Evolutionary conservation across 2,113 vertebrate species (phyloP), one percentile per base, ranked within the genome.

Genomic region (Montifringilla adamsi): DNA sequence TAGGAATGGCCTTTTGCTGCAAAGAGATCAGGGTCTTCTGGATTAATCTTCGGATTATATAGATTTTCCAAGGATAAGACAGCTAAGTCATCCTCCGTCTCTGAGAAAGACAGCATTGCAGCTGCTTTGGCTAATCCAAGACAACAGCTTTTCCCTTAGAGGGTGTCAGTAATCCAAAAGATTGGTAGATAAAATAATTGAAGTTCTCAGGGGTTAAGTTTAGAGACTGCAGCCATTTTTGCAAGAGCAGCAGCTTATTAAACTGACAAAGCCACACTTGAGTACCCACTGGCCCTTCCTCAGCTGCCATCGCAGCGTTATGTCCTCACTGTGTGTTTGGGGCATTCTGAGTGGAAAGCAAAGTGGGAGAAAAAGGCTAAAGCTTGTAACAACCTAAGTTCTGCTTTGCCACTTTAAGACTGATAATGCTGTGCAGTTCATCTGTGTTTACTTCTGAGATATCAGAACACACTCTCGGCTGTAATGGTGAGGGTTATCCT

Each of bases 141-240:
- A 95, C 95, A 97, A 95, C 95, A 96, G 93, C 82, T 97, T 97
- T 95, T 96, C 93, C 95, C 92, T 97, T 91, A 78, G 94, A 97
- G 89, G 95, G 94, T 95, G 95, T 96, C 95, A 96, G 94, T 97
- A 97, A 97, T 96, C 95, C 92, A 68, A 28, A 96, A 96, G 96
- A 95, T 96, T 96, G 96, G 95, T 97, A 87, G 96, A 96, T 96
- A 96, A 97, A 97, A 95, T 97, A 97, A 97, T 97, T 97, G 96
- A 93, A 97, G 92, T 95, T 97, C 95, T 97, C 93, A 90, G 93
- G 95, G 95, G 95, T 97, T 96, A 95, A 92, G 63, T 94, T 94
- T 94, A 95, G 91, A 90, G 91, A 75, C 87, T 95, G 90, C 76
- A 96, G 92, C 94, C 94, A 94, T 93, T 96, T 95, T 94, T 96